phyloP scores from a whole-genome alignment of 2,888 invertebrate genomes.

The Pterostichus madidus region DNA sequence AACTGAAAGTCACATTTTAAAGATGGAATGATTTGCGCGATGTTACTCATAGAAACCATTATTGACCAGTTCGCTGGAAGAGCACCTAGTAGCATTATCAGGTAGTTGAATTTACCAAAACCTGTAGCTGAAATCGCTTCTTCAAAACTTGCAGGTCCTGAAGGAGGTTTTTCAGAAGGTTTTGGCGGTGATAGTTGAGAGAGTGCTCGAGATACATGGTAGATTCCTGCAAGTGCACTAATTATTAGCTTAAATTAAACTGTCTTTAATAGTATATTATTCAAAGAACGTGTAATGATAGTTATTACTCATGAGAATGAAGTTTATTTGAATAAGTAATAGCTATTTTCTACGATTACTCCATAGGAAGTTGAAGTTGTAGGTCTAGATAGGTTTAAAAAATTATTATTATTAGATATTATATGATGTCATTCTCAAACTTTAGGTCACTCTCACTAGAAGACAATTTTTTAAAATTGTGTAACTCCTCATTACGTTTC shows the following conservation, averaged over 20 bases:
- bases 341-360: no score
- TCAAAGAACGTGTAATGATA: no score
- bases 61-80: slow-evolving; percentile 84
- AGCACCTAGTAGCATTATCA: slow-evolving; percentile 80
- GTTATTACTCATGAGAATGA: no score
- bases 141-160: slow-evolving; percentile 82
- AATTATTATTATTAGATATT: no score
- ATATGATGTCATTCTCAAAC: no score
- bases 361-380: no score
- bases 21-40: slow-evolving; percentile 86
- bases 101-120: slow-evolving; percentile 85
- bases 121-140: slow-evolving; percentile 84
- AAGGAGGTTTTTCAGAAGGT: slow-evolving; percentile 6
- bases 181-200: neutral
- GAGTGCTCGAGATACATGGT: neutral
- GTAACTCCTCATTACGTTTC: no score
- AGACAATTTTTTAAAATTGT: no score
- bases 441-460: no score
- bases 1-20: slow-evolving; percentile 87
- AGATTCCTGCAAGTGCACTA: neutral
- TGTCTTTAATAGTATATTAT: no score
- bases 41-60: slow-evolving; percentile 85
- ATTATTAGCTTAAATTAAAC: neutral
- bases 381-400: no score
- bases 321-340: no score